Evolutionary conservation across 92 coral and sea anemone species (phyloP).

Genomic region (Porites cylindrica): DNA sequence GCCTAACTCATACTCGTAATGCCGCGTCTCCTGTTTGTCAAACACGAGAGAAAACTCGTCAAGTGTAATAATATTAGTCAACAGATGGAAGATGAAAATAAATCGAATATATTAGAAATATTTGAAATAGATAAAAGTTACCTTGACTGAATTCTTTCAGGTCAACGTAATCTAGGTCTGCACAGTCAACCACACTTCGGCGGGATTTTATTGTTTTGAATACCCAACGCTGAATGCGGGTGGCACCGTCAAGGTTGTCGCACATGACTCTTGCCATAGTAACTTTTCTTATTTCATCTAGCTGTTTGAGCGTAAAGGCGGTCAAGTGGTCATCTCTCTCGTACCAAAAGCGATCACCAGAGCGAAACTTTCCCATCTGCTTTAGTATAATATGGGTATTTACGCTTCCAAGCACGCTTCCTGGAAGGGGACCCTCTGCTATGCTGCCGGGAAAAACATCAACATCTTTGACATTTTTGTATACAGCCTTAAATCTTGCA

Average conservation of each 20-base stretch:
- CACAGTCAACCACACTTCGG: neutral
- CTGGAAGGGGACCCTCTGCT: neutral
- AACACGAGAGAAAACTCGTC: no score
- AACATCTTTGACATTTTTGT: slow-evolving; percentile 2
- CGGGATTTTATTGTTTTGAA: neutral
- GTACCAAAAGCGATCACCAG: slow-evolving; percentile 54
- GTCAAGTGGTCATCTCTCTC: slow-evolving; percentile 9
- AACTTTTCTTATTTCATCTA: slow-evolving; percentile 9
- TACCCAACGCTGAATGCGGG: neutral
- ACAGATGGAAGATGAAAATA: neutral
- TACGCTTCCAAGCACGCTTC: slow-evolving; percentile 17
- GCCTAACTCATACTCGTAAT: no score
- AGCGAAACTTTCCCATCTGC: slow-evolving; percentile 12
- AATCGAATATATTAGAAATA: neutral
- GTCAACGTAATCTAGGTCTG: neutral
- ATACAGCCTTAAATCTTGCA: neutral
- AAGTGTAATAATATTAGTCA: neutral
- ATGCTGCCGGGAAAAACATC: slow-evolving; percentile 38
- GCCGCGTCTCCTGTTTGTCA: no score
- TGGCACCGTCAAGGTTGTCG: slow-evolving; percentile 13
- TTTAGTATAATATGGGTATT: slow-evolving; percentile 7
- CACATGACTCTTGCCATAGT: slow-evolving; percentile 10
- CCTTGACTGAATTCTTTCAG: slow-evolving; percentile 9
- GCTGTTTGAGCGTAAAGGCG: slow-evolving; percentile 7
- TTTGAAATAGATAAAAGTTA: neutral